These are phyloP conservation scores for Prolemur simus DNA, from an alignment of 2,113 vertebrate species.

Conservation along the genomic window DNA sequence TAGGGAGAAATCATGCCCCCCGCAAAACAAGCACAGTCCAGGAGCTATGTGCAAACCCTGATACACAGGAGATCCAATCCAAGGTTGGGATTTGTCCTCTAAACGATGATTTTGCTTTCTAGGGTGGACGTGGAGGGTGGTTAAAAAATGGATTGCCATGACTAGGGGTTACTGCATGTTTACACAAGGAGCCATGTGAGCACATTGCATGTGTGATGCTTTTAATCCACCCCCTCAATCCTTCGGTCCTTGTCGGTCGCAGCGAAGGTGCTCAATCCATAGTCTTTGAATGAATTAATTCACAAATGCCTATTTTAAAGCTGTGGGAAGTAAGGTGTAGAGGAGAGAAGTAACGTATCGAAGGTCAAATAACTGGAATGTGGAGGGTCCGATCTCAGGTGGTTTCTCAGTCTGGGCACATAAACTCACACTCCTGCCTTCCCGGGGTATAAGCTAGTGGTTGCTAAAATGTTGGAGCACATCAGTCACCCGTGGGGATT, in stretches of 20 bases:
- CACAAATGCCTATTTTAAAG: background rate
- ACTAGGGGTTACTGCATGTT: background rate
- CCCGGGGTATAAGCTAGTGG: background rate
- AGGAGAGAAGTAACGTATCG: background rate
- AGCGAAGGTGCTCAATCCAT: background rate
- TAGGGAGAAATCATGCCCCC: background rate
- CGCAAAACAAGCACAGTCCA: background rate
- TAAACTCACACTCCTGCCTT: background rate
- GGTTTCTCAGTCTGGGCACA: background rate
- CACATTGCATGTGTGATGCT: rapidly evolving
- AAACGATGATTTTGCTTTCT: background rate
- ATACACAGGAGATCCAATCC: too few species aligned
- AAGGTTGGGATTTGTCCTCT: background rate
- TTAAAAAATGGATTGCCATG: background rate
- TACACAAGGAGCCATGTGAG: background rate
- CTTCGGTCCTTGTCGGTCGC: background rate
- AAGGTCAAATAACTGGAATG: background rate
- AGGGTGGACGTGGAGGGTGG: background rate
- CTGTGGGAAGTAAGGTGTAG: too few species aligned
- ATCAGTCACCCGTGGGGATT: background rate
- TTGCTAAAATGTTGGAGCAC: background rate
- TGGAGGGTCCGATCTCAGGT: background rate
- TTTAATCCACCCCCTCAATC: background rate
- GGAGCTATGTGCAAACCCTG: background rate
- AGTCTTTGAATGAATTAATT: background rate